Evolutionary conservation across 2,888 invertebrate genomes (phyloP).

Genomic region (Metopia argyrocephala): DNA sequence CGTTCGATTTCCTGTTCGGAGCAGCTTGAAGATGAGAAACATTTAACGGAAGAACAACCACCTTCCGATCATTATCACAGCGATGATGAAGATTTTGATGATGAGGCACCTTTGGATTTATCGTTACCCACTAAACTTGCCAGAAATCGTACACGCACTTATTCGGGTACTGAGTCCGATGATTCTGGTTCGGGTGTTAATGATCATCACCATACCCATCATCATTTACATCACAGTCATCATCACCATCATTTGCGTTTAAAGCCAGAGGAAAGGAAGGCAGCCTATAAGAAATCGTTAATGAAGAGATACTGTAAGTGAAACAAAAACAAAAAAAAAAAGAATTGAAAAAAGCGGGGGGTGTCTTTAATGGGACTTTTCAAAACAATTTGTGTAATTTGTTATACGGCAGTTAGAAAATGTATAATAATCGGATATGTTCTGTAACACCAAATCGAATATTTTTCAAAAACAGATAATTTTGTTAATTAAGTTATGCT

Average conservation of each 20-base stretch:
- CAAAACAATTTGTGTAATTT: no score
- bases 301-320: slow-evolving; percentile 97
- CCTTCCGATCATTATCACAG: slow-evolving; percentile 69
- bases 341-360: no score
- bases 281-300: slow-evolving; percentile 93
- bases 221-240: slow-evolving; percentile 61
- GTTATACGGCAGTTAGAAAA: no score
- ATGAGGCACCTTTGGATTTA: slow-evolving; percentile 89
- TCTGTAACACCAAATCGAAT: no score
- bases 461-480: no score
- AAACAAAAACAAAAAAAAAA: slow-evolving; percentile 75
- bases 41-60: slow-evolving; percentile 36
- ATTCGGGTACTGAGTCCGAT: slow-evolving; percentile 83
- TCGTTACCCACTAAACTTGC: slow-evolving; percentile 80
- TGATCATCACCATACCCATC: slow-evolving; percentile 69
- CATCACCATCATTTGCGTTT: slow-evolving; percentile 65
- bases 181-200: slow-evolving; percentile 81
- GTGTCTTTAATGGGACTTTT: no score
- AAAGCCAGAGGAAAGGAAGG: slow-evolving; percentile 74
- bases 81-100: slow-evolving; percentile 76
- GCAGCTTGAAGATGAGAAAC: slow-evolving; percentile 34
- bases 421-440: no score
- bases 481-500: no score
- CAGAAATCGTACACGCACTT: slow-evolving; percentile 67
- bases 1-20: slow-evolving; percentile 32